Conservation (phyloP, 2,888 invertebrate species). For the Phortica magna region DNA sequence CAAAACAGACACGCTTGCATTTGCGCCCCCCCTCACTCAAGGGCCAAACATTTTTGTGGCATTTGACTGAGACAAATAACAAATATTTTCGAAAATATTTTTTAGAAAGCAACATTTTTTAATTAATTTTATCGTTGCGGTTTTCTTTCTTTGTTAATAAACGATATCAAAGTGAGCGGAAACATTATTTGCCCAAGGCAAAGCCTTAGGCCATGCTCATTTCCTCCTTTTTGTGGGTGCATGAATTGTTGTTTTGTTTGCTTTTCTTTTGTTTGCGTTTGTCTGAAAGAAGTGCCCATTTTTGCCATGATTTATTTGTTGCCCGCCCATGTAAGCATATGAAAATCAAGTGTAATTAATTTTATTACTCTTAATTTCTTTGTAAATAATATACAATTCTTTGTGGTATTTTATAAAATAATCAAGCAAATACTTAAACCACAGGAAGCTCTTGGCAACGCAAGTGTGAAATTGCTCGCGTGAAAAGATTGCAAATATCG, state of each 20-base stretch:
- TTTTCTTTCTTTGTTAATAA: not conserved
- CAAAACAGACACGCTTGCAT: not conserved
- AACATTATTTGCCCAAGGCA: slow-evolving; percentile 4
- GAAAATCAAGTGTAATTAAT: not conserved
- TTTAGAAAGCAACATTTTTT: not conserved
- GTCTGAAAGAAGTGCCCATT: not conserved
- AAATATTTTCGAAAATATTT: too few relatives aligned
- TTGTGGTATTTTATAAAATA: not conserved
- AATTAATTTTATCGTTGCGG: not conserved
- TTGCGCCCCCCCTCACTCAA: too few relatives aligned
- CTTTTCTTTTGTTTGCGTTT: not conserved
- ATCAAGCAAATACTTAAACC: slow-evolving; percentile 7
- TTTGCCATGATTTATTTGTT: not conserved
- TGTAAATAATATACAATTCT: not conserved
- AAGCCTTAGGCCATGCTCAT: not conserved
- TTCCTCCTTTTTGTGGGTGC: not conserved
- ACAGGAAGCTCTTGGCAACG: not conserved
- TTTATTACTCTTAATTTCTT: not conserved
- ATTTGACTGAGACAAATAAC: too few relatives aligned
- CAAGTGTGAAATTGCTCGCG: slow-evolving; percentile 14
- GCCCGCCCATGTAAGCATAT: not conserved
- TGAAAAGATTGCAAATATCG: not conserved
- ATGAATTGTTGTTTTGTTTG: not conserved
- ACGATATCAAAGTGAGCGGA: slow-evolving; percentile 17
- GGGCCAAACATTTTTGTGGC: too few relatives aligned